Evolutionary conservation across 2,888 invertebrate species (phyloP), one percentile per base, ranked within the genome.

Genomic region (Stramonita haemastoma): DNA sequence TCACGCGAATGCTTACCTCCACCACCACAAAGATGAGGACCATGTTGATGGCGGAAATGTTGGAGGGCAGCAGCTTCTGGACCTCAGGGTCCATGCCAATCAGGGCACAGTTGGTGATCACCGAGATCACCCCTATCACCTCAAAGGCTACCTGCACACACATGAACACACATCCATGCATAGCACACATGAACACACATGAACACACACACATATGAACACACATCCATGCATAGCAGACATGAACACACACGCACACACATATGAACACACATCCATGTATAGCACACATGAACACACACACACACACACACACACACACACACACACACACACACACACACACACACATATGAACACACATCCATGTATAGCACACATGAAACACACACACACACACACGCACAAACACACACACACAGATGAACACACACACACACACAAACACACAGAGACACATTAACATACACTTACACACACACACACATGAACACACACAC

Each of bases 61-160:
- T 94, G 19, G 96, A 95, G 2, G 96, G 96, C 34, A 96, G 93
- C n/a, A 95, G 90, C 56, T 95, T 94, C 94, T 97, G 96, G 84
- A 97, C 96, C 92, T 97, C 97, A 13, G 97, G 97, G 91, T 97
- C 97, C 91, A 98, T 96, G 93, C 97, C 97, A 79, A 98, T 96
- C 86, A 98, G 96, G 0, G 97, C 97, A 94, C 97, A 97, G 96
- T 98, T 98, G 89, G 98, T 98, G 94, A 98, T 97, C 91, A 98
- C 97, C 34, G 96, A 96, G 90, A 98, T 96, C 0, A 97, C 97
- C 70, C 97, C 97, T 90, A 98, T 96, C 66, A 97, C 96, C 95
- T 97, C 97, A 96, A 97, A 97, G 6, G 97, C 97, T 92, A 96
- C 96, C 97, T 97, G 95, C 19, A 95, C 94, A 87, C 84, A 34